These are phyloP conservation scores for Tupaia tana DNA, from an alignment of 2,113 vertebrate species.

Conservation along the genomic window DNA sequence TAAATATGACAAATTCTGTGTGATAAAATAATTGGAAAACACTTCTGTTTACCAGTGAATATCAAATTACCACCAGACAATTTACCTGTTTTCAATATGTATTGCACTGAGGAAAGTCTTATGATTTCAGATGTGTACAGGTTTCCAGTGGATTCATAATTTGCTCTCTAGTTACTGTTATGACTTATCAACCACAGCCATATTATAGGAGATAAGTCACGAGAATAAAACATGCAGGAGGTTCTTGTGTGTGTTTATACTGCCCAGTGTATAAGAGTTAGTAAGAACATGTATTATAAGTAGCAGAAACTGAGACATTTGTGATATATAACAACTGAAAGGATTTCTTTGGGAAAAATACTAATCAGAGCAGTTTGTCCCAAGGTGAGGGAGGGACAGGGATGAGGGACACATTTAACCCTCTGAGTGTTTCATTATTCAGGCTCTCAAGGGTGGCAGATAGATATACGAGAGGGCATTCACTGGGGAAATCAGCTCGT, in stretches of 20 bases:
- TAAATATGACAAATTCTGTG: background rate
- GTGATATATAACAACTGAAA: constrained; percentile 71
- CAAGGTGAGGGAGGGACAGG: background rate
- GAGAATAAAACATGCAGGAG: constrained; percentile 66
- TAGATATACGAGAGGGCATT: too few relatives aligned
- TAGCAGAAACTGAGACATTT: constrained; percentile 69
- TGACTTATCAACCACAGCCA: constrained; percentile 66
- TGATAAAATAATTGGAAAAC: constrained; percentile 50
- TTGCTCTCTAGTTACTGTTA: constrained; percentile 70
- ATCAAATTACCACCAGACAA: constrained; percentile 34
- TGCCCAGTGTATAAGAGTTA: constrained; percentile 73
- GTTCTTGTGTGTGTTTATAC: constrained; percentile 75
- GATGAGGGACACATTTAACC: too few relatives aligned
- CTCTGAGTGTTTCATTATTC: background rate
- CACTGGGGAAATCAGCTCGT: too few relatives aligned
- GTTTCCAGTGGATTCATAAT: constrained; percentile 68
- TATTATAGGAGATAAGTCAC: constrained; percentile 73
- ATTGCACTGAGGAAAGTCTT: background rate
- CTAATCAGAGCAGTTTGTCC: constrained; percentile 44
- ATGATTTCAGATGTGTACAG: background rate
- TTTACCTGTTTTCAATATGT: constrained; percentile 5
- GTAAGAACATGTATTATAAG: constrained; percentile 77
- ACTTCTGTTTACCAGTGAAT: background rate
- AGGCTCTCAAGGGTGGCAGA: too few relatives aligned
- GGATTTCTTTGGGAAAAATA: constrained; percentile 81